A percentile compares a stretch with the other conserved stretches of the same genome.
These are phyloP conservation scores for Aurelia aurita complex sp. Pacific DNA, from an alignment of 30 jellyfish, hydroid and myxozoan genomes.

Conservation along the genomic window DNA sequence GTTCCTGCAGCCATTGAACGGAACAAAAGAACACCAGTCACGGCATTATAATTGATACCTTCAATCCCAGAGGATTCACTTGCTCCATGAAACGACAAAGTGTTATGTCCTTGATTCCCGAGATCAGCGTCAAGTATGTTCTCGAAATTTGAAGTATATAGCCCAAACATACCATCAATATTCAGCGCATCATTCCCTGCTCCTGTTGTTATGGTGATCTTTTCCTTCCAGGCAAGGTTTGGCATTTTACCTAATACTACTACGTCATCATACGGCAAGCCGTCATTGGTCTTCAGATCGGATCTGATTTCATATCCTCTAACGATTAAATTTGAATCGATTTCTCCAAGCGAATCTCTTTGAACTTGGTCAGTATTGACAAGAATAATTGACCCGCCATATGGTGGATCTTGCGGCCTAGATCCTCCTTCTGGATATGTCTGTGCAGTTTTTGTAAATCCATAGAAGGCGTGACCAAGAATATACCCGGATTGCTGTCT, in stretches of 20 bases:
- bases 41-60: conserved; percentile 7
- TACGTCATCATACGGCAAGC: conserved; percentile 19
- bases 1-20: not conserved
- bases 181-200: conserved; percentile 53
- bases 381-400: conserved; percentile 23
- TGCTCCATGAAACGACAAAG: conserved; percentile 12
- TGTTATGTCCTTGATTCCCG: conserved; percentile 35
- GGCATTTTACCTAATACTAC: conserved; percentile 33
- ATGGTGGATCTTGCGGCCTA: conserved; percentile 1
- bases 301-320: conserved; percentile 32
- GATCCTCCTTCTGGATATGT: not conserved
- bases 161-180: conserved; percentile 39
- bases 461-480: conserved; percentile 30
- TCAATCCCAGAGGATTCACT: not conserved
- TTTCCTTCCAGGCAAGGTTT: conserved; percentile 10
- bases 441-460: conserved; percentile 10
- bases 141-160: not conserved
- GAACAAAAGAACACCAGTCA: conserved; percentile 4
- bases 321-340: not conserved
- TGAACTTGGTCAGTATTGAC: conserved; percentile 37
- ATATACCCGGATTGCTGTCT: not conserved
- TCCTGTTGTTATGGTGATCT: conserved; percentile 18
- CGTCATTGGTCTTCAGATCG: conserved; percentile 3
- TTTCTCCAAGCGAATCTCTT: not conserved
- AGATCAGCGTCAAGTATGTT: conserved; percentile 39